phyloP scores from a whole-genome alignment of 1,140 invertebrate species.

The Cotesia vestalis region DNA sequence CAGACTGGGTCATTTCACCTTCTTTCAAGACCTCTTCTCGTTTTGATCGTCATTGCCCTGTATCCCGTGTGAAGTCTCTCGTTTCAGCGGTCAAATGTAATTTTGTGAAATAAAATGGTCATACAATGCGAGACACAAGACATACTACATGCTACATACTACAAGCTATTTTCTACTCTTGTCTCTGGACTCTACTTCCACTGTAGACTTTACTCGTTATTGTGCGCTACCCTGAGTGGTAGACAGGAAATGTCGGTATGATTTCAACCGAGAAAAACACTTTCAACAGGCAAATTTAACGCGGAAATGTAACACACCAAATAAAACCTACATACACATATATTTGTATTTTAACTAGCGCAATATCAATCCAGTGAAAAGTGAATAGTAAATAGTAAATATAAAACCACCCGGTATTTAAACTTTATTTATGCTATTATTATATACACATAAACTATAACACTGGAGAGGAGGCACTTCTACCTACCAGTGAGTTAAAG shows the following conservation, averaged over 20 bases:
- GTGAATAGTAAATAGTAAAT: too few relatives aligned
- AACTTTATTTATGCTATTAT: too few relatives aligned
- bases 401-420: too few relatives aligned
- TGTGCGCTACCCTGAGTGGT: too few relatives aligned
- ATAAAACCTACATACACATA: too few relatives aligned
- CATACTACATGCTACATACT: too few relatives aligned
- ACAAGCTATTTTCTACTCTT: too few relatives aligned
- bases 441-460: too few relatives aligned
- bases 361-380: too few relatives aligned
- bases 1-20: not conserved
- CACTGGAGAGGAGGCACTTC: not conserved
- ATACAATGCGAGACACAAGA: not conserved
- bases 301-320: conserved; percentile 16
- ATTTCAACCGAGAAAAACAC: not conserved
- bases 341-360: too few relatives aligned
- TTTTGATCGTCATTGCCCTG: not conserved
- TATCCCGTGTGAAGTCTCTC: not conserved
- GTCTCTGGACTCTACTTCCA: too few relatives aligned
- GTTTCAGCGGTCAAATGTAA: conserved; percentile 6
- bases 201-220: too few relatives aligned
- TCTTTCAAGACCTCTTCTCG: not conserved
- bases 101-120: conserved; percentile 14
- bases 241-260: not conserved
- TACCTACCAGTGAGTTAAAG: not conserved
- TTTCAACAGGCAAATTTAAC: conserved; percentile 15